Evolutionary conservation across 2,797 vertebrate species (phyloP), one percentile per base, ranked within the genome.

Genomic region (Oreonectes daqikongensis): DNA sequence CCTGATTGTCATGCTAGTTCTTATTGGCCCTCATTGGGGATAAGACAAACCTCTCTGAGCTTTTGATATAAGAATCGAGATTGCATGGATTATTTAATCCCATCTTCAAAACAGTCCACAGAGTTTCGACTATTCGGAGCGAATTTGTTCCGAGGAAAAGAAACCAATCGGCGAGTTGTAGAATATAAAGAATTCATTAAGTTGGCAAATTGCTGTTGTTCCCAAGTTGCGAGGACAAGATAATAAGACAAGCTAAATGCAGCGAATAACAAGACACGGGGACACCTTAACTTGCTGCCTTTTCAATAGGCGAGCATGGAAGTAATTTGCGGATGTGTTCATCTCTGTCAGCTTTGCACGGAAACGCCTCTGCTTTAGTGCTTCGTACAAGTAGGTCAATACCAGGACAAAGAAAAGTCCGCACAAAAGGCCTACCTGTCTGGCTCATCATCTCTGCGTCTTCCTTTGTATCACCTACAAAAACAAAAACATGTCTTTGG

Each of bases 361-460:
- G n/a, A n/a, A n/a, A n/a, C n/a, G n/a, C n/a, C 48, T 24, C 8
- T 7, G 12, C 14, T 7, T 44, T 6, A 17, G 15, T 28, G n/a
- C 24, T 35, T 72, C 22, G 0, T 52, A 15, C 18, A 9, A 57
- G 17, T 26, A 66, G 61, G 22, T 44, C 18, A 66, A 18, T 44
- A 24, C 1, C 35, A 75, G 12, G 24, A 32, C 28, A 42, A 65
- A 53, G n/a, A 9, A 5, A 52, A 66, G 26, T 42, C 18, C 26
- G 44, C 40, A 48, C 12, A 3, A 53, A 70, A 70, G 0, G 3
- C 38, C 22, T 55, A 75, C 73, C 81, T 81, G 22, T 38, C 35
- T 84, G 81, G 57, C 79, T 83, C 40, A 64, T 38, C 77, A 81
- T 79, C 32, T 77, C 77, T n/a, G 50, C 69, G 52, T 84, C 79